These are phyloP conservation scores for Ptyas mucosa DNA, from an alignment of 2,113 vertebrate genomes.

Conservation along the genomic window DNA sequence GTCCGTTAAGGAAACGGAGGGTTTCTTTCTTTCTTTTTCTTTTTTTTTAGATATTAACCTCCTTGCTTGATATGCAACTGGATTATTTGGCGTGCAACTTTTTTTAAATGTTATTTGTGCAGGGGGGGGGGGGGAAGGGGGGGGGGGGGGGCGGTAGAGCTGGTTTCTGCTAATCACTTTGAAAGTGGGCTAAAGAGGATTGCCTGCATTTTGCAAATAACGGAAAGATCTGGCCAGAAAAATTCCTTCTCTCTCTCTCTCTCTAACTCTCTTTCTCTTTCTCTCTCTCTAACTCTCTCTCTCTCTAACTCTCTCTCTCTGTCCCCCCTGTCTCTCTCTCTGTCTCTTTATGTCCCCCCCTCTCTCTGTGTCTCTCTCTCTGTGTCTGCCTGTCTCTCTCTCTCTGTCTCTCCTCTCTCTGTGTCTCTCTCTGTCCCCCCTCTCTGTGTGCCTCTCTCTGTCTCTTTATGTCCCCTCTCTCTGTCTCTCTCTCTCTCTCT, in stretches of 20 bases:
- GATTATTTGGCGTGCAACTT: not conserved
- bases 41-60: not conserved
- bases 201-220: not conserved
- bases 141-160: not conserved
- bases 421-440: no score
- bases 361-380: no score
- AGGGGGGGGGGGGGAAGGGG: not conserved
- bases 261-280: fast-evolving
- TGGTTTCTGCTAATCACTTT: not conserved
- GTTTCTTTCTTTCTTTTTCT: no score
- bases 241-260: not conserved
- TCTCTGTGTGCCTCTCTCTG: not conserved
- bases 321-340: not conserved
- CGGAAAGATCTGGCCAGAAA: not conserved
- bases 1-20: not conserved
- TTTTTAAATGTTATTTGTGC: not conserved
- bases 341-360: not conserved
- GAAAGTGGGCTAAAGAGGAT: not conserved
- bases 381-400: fast-evolving
- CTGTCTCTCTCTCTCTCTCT: no score
- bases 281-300: not conserved
- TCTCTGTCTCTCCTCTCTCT: no score
- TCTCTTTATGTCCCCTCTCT: no score
- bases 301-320: not conserved
- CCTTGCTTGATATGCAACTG: not conserved